Evolutionary conservation across 1,140 invertebrate genomes (phyloP), one percentile per base, ranked within the genome.

Genomic region (Hyles euphorbiae): DNA sequence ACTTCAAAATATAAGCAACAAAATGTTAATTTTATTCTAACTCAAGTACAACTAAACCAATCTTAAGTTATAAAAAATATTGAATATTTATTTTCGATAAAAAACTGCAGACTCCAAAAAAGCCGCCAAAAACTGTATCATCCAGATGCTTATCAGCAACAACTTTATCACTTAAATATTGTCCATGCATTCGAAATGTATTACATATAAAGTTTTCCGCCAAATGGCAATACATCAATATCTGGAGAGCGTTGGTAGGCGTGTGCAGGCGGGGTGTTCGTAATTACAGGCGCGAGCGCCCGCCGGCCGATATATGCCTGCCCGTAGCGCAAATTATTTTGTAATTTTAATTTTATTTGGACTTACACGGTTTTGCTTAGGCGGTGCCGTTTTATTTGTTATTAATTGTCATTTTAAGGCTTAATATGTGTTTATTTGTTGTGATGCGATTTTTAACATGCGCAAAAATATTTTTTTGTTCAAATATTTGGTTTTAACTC

Each of bases 331-430:
- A 78, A 74, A 87, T 83, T 83, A 86, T 84, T 87, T 83, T 82
- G 74, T 82, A 75, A 84, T 80, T 80, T 81, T 81, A 77, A 77
- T 80, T 78, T 84, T 87, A 84, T 82, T 84, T 82, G 76, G 61
- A 79, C 72, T 79, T 84, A 76, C 65, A 53, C 58, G 36, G 55
- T 58, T 62, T 66, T 45, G 22, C 49, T 67, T 66, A 47, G 63
- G 55, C 58, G 65, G 57, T 48, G 12, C 48, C 6, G n/a, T 67
- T 58, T 59, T 65, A 58, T 52, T 46, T 34, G 48, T 7, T 50
- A 22, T 48, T 46, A 46, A 48, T n/a, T 22, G 47, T 48, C 22
- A 12, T 11, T 12, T 22, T 12, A 6, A 8, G 36, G 36, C 8
- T 40, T 22, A 2, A 40, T 40, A 1, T 40, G 36, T 40, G 36